Evolutionary conservation across 2,113 vertebrate genomes (phyloP), one percentile per base, ranked within the genome.

Genomic region (Vanacampus margaritifer): DNA sequence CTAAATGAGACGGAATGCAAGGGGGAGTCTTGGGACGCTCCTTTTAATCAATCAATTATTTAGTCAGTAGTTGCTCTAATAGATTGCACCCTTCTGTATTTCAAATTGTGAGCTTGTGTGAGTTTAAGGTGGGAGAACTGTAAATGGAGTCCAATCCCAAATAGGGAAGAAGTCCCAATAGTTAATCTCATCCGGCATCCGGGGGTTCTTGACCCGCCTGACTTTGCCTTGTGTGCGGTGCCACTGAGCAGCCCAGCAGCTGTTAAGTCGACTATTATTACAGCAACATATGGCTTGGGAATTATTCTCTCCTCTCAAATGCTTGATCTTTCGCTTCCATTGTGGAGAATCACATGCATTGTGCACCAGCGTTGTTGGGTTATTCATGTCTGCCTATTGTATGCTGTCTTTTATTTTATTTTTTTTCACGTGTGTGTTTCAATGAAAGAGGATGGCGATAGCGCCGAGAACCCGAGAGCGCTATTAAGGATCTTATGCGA

Each of bases 361-460:
- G 45, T 12, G 61, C 70, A 65, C 65, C 67, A 67, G 53, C 79
- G 69, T 66, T 72, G 54, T 64, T 39, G 69, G 66, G 65, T 68
- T 75, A 79, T 84, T 73, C 76, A 68, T 86, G 73, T 65, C 69
- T 73, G 28, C 39, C 64, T 60, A 79, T 79, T 79, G 81, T 73
- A 51, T 17, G 53, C 64, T 16, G 24, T 13, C 76, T 76, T 71
- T 78, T 80, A 28, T 16, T 37, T 8, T 16, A 2, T 19, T 58
- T 35, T 59, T n/a, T n/a, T n/a, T 32, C 19, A 17, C 5, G 6
- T n/a, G 48, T 14, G 51, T 75, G 68, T 78, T 53, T 41, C 3
- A 58, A 58, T 67, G 67, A 72, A 63, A 73, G 63, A 65, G 65
- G 43, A 65, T 16, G 64, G 56, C 41, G 59, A 75, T 21, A 3